Percentiles rank a stretch among this genome's conserved stretches.
phyloP scores from a whole-genome alignment of 2,888 invertebrate species.

The Hetaerina titia region DNA sequence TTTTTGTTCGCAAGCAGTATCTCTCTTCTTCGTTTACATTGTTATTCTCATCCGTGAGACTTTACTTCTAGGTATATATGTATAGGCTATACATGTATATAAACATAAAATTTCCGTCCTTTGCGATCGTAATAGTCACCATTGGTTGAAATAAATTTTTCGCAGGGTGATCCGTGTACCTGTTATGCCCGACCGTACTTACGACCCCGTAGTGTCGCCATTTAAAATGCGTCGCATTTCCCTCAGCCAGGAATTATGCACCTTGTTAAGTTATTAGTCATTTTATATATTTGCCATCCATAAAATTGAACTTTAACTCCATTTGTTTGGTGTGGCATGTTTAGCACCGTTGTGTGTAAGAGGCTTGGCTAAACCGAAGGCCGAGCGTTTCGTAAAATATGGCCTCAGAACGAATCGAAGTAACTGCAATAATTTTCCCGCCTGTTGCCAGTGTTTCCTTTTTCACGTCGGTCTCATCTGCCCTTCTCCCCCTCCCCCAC shows the following conservation, averaged over 20 bases:
- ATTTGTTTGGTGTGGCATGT: background rate
- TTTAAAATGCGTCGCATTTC: background rate
- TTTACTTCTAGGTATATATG: no score
- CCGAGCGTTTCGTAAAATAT: background rate
- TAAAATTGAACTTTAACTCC: background rate
- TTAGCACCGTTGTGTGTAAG: background rate
- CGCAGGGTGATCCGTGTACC: background rate
- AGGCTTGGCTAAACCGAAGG: background rate
- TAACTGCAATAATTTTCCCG: background rate
- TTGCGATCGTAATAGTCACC: background rate
- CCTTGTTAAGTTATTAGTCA: background rate
- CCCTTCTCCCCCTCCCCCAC: background rate
- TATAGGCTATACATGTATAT: no score
- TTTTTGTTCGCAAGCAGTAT: no score
- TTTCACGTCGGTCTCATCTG: background rate
- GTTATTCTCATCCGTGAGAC: no score
- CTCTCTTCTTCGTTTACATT: no score
- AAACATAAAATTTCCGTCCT: background rate
- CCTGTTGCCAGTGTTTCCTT: background rate
- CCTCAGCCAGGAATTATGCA: background rate
- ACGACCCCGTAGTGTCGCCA: background rate
- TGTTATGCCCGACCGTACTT: background rate
- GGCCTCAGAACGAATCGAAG: slow-evolving; percentile 10
- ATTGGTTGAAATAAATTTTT: background rate
- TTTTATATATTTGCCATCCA: background rate